phyloP scores from a whole-genome alignment of 2,888 invertebrate species.

The Neria commutata region DNA sequence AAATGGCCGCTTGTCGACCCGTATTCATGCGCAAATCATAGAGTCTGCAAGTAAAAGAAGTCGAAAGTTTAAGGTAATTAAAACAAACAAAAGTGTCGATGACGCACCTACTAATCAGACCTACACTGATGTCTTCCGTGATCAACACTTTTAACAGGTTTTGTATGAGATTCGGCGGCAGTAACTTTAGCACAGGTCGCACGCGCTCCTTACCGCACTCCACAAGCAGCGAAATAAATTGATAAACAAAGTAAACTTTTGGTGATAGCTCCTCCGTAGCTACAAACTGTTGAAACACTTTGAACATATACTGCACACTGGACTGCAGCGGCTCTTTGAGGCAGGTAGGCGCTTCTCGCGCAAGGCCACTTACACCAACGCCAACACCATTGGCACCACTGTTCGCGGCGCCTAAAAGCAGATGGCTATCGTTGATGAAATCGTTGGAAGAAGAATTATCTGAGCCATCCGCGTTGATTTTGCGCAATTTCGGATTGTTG shows the following conservation, averaged over 20 bases:
- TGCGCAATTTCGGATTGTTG: conserved; percentile 68
- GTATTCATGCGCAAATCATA: conserved; percentile 78
- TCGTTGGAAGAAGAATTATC: conserved; percentile 66
- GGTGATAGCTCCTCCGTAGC: conserved; percentile 75
- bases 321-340: conserved; percentile 71
- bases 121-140: conserved; percentile 58
- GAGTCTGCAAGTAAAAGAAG: conserved; percentile 40
- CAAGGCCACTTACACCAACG: conserved; percentile 38
- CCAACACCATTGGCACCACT: conserved; percentile 21
- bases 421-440: conserved; percentile 43
- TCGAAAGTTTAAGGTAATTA: background rate
- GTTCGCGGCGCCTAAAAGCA: conserved; percentile 27
- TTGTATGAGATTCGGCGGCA: conserved; percentile 78
- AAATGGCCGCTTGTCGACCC: conserved; percentile 84
- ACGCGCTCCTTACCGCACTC: conserved; percentile 78
- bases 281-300: conserved; percentile 72
- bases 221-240: conserved; percentile 76
- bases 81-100: background rate
- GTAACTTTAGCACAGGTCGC: conserved; percentile 73
- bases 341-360: conserved; percentile 42
- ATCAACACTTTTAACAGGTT: conserved; percentile 74
- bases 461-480: conserved; percentile 66
- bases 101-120: conserved; percentile 53
- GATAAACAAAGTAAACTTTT: conserved; percentile 81
- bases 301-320: conserved; percentile 73